Conservation (phyloP, 2,797 vertebrate species). For the Etheostoma perlongum region DNA sequence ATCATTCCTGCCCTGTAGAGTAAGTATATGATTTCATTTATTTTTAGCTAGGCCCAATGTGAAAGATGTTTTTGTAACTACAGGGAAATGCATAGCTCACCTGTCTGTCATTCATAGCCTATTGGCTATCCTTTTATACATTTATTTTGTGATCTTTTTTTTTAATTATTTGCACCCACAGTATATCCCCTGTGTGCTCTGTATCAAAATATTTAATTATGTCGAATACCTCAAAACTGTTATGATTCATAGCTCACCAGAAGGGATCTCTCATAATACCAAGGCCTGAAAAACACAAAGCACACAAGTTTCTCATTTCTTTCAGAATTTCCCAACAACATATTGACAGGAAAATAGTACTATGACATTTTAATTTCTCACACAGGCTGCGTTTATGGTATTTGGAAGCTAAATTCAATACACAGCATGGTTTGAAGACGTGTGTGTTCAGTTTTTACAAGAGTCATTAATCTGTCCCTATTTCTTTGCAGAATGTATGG, state of each 20-base stretch:
- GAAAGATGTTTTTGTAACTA: conserved; percentile 15
- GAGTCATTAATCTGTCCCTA: background rate
- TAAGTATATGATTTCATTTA: conserved; percentile 41
- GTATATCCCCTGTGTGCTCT: conserved; percentile 16
- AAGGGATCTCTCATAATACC: conserved; percentile 17
- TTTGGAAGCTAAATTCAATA: conserved; percentile 13
- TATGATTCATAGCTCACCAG: conserved; percentile 40
- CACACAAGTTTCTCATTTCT: conserved; percentile 16
- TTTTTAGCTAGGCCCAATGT: conserved; percentile 44
- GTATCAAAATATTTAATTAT: conserved; percentile 36
- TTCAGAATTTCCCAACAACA: conserved; percentile 22
- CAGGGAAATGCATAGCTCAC: conserved; percentile 28
- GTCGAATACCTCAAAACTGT: conserved; percentile 17
- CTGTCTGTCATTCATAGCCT: conserved; percentile 31
- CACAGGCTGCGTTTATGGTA: conserved; percentile 10
- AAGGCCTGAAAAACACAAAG: background rate
- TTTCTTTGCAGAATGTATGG: conserved; percentile 1
- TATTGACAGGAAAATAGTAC: conserved; percentile 34
- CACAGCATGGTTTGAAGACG: background rate
- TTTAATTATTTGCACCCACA: conserved; percentile 3
- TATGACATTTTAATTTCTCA: conserved; percentile 16
- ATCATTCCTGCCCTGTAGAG: conserved; percentile 24
- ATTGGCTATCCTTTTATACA: conserved; percentile 24
- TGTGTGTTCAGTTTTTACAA: background rate
- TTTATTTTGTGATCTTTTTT: conserved; percentile 40